Conservation (phyloP, 1,140 invertebrate genomes). For the Meloidogyne exigua region DNA sequence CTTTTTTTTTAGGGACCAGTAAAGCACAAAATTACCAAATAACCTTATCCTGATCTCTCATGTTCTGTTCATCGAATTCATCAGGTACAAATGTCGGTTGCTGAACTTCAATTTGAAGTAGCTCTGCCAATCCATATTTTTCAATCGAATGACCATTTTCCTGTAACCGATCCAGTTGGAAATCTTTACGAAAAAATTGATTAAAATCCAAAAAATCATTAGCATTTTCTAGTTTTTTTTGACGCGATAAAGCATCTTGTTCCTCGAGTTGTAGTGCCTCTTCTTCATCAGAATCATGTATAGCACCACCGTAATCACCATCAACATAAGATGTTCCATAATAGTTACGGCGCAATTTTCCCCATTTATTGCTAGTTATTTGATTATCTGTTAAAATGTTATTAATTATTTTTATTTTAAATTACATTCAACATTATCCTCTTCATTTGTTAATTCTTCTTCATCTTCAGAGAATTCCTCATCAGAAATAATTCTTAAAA, state of each 20-base stretch:
- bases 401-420: neutral
- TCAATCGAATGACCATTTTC: neutral
- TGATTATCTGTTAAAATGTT: neutral
- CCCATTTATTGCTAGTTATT: slow-evolving; percentile 38
- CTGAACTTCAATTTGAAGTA: slow-evolving; percentile 18
- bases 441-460: slow-evolving; percentile 14
- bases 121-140: neutral
- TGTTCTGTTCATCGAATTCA: neutral
- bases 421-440: neutral
- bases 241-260: slow-evolving; percentile 36
- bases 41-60: neutral
- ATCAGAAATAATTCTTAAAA: slow-evolving; percentile 27
- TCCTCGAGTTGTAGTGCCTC: slow-evolving; percentile 48
- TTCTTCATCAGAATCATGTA: slow-evolving; percentile 43
- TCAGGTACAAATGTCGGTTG: neutral
- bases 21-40: neutral
- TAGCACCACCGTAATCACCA: slow-evolving; percentile 36
- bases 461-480: slow-evolving; percentile 23
- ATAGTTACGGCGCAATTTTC: slow-evolving; percentile 28
- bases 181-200: neutral
- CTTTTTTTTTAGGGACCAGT: no score
- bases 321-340: slow-evolving; percentile 48
- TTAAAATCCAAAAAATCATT: slow-evolving; percentile 38
- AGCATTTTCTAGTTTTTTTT: slow-evolving; percentile 33
- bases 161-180: neutral